A percentile compares a stretch with the other conserved stretches of the same genome.
Conservation (phyloP, 2,113 vertebrate species). For the Kryptolebias marmoratus region DNA sequence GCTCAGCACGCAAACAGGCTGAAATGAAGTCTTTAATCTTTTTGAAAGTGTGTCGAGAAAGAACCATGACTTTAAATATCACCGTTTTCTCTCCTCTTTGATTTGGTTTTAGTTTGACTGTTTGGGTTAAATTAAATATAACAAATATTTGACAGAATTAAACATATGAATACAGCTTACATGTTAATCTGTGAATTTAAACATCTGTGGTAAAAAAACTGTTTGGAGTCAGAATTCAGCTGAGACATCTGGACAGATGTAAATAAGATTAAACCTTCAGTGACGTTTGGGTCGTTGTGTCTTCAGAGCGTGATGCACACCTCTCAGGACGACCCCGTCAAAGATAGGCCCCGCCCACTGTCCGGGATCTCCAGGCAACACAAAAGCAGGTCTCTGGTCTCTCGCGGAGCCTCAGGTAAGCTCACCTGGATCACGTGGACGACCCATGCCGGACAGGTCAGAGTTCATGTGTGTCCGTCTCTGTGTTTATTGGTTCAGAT, state of each 20-base stretch:
- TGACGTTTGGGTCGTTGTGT: conserved; percentile 20
- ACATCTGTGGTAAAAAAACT: too few species aligned
- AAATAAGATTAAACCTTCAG: background rate
- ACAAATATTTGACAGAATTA: too few species aligned
- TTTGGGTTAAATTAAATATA: too few species aligned
- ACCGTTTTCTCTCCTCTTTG: background rate
- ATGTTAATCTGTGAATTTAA: too few species aligned
- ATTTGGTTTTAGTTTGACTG: background rate
- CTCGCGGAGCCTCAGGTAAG: conserved; percentile 90
- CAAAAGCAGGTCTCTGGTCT: conserved; percentile 89
- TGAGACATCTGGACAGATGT: too few species aligned
- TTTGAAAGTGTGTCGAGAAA: too few species aligned
- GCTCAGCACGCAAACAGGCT: background rate
- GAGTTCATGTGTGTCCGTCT: background rate
- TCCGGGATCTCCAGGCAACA: conserved; percentile 86
- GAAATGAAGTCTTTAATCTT: background rate
- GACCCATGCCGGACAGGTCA: background rate
- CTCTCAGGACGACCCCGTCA: conserved; percentile 86
- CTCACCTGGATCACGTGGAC: background rate
- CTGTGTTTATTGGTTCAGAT: conserved; percentile 71
- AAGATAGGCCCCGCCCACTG: conserved; percentile 83
- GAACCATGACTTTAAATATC: too few species aligned
- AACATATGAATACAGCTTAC: too few species aligned
- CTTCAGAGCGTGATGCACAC: conserved; percentile 84
- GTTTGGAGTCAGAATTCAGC: too few species aligned